These are phyloP conservation scores for Paradoxurus hermaphroditus DNA, from an alignment of 2,113 vertebrate species.

Conservation along the genomic window DNA sequence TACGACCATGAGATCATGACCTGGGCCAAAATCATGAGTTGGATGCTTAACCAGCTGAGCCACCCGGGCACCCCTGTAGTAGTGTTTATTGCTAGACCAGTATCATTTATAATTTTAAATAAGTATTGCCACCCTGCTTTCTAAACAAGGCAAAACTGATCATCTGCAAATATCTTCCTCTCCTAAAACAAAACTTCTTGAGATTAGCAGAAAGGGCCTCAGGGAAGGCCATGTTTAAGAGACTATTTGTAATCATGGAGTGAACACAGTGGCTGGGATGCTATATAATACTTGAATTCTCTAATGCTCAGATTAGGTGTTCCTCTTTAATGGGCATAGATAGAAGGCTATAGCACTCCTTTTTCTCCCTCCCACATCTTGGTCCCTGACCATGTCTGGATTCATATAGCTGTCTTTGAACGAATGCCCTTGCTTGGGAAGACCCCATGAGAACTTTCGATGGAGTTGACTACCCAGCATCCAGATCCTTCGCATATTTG, in stretches of 20 bases:
- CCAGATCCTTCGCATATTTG: background rate
- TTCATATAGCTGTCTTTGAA: background rate
- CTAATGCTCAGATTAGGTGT: background rate
- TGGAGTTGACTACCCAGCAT: background rate
- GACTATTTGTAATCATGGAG: background rate
- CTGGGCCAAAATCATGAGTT: no score
- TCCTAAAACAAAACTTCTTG: background rate
- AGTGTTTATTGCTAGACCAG: background rate
- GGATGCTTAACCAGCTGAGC: no score
- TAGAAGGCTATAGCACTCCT: background rate
- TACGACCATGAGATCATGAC: no score
- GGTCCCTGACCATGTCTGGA: background rate
- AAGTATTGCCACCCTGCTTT: constrained; percentile 10
- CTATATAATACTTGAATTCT: background rate
- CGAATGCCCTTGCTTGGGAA: background rate
- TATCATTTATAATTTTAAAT: constrained; percentile 19
- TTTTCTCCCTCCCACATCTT: background rate
- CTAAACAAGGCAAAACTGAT: background rate
- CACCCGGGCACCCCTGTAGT: background rate
- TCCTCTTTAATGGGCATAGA: background rate
- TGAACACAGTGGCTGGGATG: background rate
- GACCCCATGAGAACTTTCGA: background rate
- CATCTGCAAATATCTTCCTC: background rate
- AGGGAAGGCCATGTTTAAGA: background rate
- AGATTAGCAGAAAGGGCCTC: background rate